Conservation (phyloP, 2,888 invertebrate species). For the Hemistola chrysoprasaria region DNA sequence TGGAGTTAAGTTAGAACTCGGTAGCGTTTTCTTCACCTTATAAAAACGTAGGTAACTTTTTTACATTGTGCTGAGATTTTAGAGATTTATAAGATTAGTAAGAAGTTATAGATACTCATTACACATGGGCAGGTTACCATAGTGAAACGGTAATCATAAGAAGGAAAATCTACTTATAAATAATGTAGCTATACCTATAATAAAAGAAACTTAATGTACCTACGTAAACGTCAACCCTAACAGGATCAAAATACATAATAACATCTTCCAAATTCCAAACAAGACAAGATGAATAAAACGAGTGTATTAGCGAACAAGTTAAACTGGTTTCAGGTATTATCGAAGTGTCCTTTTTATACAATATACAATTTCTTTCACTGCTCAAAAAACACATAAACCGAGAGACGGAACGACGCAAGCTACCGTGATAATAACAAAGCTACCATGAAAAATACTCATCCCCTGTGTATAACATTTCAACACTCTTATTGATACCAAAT, state of each 20-base stretch:
- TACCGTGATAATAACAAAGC: constrained; percentile 58
- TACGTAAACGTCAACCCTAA: constrained; percentile 5
- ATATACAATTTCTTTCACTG: constrained; percentile 62
- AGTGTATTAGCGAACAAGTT: constrained; percentile 51
- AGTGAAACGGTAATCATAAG: no score
- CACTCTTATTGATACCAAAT: constrained; percentile 23
- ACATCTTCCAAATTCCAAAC: constrained; percentile 40
- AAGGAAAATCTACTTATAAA: no score
- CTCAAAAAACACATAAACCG: constrained; percentile 54
- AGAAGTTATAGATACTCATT: no score
- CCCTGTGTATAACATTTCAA: constrained; percentile 32
- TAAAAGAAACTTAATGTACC: no score
- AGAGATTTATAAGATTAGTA: no score
- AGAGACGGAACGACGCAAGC: constrained; percentile 51
- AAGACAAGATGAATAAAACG: constrained; percentile 37
- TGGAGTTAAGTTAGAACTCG: no score
- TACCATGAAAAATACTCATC: constrained; percentile 30
- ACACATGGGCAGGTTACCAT: no score
- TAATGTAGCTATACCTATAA: no score
- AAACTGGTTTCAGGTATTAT: constrained; percentile 54
- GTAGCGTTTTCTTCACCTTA: no score
- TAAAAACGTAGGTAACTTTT: no score
- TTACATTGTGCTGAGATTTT: no score
- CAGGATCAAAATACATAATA: constrained; percentile 20
- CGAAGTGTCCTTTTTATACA: constrained; percentile 48